Evolutionary conservation across 1,140 invertebrate species (phyloP).

Genomic region (Lithobius niger): DNA sequence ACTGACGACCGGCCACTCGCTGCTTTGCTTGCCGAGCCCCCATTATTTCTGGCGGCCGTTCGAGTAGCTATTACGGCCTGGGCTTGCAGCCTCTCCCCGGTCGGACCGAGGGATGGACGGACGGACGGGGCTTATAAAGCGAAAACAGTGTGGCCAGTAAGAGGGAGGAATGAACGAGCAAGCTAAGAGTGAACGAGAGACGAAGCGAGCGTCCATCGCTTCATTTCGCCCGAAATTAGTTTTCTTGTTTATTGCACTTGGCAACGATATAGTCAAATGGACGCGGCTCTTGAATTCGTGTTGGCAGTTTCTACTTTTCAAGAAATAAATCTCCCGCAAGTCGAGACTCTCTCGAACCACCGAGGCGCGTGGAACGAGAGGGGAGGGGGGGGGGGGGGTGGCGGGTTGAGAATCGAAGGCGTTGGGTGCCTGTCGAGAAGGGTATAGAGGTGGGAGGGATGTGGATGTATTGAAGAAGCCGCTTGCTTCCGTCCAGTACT

Average conservation of each 20-base stretch:
- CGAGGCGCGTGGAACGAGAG: neutral
- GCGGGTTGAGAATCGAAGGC: neutral
- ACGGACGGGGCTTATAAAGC: too few relatives aligned
- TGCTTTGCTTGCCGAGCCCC: neutral
- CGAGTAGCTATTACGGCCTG: neutral
- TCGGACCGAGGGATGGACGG: too few relatives aligned
- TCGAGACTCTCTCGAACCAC: neutral
- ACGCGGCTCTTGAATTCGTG: neutral
- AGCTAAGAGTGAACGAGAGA: neutral
- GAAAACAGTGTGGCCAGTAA: too few relatives aligned
- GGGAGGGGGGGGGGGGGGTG: neutral
- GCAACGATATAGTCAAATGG: neutral
- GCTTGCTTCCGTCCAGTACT: too few relatives aligned
- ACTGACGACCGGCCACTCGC: neutral
- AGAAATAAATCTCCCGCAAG: neutral
- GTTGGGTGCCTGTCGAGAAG: too few relatives aligned
- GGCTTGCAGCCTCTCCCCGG: too few relatives aligned
- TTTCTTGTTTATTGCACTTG: neutral
- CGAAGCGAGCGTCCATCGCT: neutral
- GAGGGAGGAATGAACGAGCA: too few relatives aligned
- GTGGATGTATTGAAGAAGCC: too few relatives aligned
- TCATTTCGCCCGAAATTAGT: neutral
- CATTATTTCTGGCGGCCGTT: neutral
- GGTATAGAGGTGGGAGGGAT: too few relatives aligned
- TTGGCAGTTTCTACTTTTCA: neutral